A percentile compares a stretch with the other conserved stretches of the same genome.
Evolutionary conservation across 2,113 vertebrate genomes (phyloP).

Genomic region (Helogale parvula): DNA sequence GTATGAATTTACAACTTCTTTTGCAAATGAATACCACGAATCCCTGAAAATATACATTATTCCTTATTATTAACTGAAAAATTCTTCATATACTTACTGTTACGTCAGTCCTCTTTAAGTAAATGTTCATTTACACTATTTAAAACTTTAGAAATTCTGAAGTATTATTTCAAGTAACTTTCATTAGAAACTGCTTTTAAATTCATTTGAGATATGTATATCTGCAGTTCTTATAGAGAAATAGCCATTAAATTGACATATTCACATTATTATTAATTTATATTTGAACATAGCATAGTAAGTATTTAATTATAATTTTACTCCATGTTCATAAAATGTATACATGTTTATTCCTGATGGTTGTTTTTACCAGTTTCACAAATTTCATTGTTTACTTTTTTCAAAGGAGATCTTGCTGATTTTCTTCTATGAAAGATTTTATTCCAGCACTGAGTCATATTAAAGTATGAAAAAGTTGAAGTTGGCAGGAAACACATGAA

Average conservation of each 20-base stretch:
- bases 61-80: not conserved
- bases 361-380: not conserved
- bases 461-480: slow-evolving; percentile 66
- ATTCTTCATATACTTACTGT: not conserved
- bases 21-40: not conserved
- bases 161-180: not conserved
- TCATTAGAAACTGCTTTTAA: not conserved
- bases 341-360: not conserved
- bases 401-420: slow-evolving; percentile 21
- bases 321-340: not conserved
- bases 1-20: not conserved
- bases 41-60: not conserved
- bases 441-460: slow-evolving; percentile 51
- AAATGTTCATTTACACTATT: not conserved
- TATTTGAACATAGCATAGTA: not conserved
- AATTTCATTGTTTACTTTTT: slow-evolving; percentile 37
- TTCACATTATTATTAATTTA: not conserved
- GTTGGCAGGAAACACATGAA: slow-evolving; percentile 81
- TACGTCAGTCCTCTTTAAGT: not conserved
- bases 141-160: not conserved
- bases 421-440: slow-evolving; percentile 60
- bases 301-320: not conserved
- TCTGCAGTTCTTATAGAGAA: not conserved
- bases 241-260: not conserved
- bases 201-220: not conserved